phyloP scores from a whole-genome alignment of 2,113 vertebrate species.

The Tetrax tetrax region DNA sequence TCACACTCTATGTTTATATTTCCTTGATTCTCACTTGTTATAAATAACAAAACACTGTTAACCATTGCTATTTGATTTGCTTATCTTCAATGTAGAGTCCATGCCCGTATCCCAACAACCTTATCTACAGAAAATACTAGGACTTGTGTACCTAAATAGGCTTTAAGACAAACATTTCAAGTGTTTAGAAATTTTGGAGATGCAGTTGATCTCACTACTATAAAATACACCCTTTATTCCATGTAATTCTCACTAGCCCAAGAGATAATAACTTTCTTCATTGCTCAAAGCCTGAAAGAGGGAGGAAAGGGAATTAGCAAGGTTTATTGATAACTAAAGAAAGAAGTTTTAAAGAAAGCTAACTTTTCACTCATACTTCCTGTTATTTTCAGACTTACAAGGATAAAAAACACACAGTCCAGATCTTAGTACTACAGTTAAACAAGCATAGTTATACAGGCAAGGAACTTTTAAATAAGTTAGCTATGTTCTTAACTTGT shows the following conservation, averaged over 20 bases:
- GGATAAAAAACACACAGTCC: neutral
- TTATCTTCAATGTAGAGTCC: neutral
- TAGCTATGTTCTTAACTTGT: constrained; percentile 10
- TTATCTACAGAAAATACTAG: neutral
- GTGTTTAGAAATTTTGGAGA: neutral
- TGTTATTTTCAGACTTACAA: neutral
- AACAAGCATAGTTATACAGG: neutral
- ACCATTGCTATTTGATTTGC: neutral
- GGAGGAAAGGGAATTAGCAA: neutral
- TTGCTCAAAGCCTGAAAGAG: neutral
- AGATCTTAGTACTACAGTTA: neutral
- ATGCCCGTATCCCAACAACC: neutral
- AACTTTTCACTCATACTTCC: neutral
- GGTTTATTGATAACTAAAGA: neutral
- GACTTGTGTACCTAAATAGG: neutral
- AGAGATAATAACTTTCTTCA: neutral
- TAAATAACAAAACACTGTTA: neutral
- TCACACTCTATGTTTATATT: neutral
- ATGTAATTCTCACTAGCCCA: neutral
- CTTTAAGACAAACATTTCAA: neutral
- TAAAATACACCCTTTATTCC: neutral
- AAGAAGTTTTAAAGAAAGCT: neutral
- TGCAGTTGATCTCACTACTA: neutral
- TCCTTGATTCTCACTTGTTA: neutral
- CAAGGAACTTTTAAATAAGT: constrained; percentile 11